Evolutionary conservation across 2,113 vertebrate genomes (phyloP), one percentile per base, ranked within the genome.

Genomic region (Oplegnathus fasciatus): DNA sequence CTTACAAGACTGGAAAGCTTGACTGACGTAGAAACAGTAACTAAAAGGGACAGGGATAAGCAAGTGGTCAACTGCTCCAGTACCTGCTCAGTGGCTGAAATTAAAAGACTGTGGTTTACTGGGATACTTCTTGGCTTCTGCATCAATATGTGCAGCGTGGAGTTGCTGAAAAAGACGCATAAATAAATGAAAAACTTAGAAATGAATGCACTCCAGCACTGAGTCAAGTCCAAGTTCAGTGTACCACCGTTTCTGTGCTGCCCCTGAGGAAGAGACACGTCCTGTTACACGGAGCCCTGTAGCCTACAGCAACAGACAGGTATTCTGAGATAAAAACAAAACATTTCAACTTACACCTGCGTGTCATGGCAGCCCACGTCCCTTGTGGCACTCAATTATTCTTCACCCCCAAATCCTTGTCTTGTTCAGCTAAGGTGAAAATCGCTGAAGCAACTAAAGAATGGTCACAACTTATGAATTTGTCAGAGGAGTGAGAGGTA

Each of bases 241-340:
- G 57, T 34, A 34, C 9, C 54, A 66, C 46, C 5, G 32, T 72
- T 17, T n/a, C 28, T 58, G 20, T 52, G 22, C 34, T 55, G 13
- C 22, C 22, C 26, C 54, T 70, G 14, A 55, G 32, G 61, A 48
- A 64, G 9, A 24, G 40, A 72, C 13, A 28, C 42, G 4, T 20
- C 9, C 10, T 62, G 17, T 24, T 57, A 20, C 48, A 14, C 48
- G 74, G 20, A 2, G 34, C 14, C 40, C 15, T 46, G 30, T 28
- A 69, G 61, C 78, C 73, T 30, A 8, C 9, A 64, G 73, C 54
- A 17, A 65, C 28, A 55, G 37, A 2, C 64, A 64, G 61, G 11
- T 44, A 17, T n/a, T 10, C 34, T 32, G 48, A 34, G 11, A 72
- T 22, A 57, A 57, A 60, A 64, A 55, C 55, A 9, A 54, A 34